Conservation (phyloP, 2,113 vertebrate genomes). For the Carassius gibelio region DNA sequence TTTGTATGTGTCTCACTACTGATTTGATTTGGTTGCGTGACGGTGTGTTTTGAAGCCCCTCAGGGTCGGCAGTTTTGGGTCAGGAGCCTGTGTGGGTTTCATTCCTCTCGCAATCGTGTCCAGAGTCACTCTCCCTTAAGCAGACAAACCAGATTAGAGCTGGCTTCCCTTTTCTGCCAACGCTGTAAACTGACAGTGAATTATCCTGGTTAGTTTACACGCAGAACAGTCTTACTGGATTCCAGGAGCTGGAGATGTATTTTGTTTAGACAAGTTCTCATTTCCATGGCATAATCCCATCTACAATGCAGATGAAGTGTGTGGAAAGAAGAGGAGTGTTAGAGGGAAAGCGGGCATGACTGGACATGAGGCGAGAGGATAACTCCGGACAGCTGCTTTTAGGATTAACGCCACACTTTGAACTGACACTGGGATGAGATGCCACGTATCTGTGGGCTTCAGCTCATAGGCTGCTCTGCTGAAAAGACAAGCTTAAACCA, state of each 20-base stretch:
- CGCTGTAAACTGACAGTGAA: constrained; percentile 36
- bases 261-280: constrained; percentile 45
- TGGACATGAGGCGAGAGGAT: constrained; percentile 37
- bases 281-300: constrained; percentile 40
- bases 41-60: constrained; percentile 23
- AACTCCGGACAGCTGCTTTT: constrained; percentile 50
- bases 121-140: constrained; percentile 27
- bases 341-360: background rate
- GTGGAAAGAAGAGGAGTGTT: background rate
- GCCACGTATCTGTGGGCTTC: constrained; percentile 20
- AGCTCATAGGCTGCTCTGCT: background rate
- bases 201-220: constrained; percentile 35
- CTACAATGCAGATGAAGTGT: constrained; percentile 45
- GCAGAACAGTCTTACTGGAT: constrained; percentile 22
- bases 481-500: background rate
- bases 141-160: constrained; percentile 44
- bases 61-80: constrained; percentile 12
- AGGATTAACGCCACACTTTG: constrained; percentile 40
- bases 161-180: constrained; percentile 27
- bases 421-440: constrained; percentile 32
- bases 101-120: constrained; percentile 21
- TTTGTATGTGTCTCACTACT: background rate
- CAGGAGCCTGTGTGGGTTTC: constrained; percentile 36
- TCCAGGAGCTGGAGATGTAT: constrained; percentile 8
- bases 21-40: constrained; percentile 42